These are phyloP conservation scores for Zelleria hepariella DNA, from an alignment of 2,888 invertebrate genomes.

Conservation along the genomic window DNA sequence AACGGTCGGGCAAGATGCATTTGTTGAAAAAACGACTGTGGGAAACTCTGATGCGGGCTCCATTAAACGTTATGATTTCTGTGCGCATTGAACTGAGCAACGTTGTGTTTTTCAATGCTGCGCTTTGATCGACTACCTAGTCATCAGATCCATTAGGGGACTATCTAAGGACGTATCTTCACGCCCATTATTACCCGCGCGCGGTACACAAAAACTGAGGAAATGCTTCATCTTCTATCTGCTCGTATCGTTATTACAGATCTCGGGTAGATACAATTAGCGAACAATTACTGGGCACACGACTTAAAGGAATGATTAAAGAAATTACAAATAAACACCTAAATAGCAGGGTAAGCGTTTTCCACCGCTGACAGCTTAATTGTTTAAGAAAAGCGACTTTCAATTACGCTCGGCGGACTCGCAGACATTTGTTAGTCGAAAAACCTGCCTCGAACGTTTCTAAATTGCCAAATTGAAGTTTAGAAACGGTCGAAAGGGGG, in stretches of 20 bases:
- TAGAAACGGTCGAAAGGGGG: constrained; percentile 24
- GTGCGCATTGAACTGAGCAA: constrained; percentile 8
- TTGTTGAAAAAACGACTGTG: constrained; percentile 41
- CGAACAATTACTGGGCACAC: not conserved
- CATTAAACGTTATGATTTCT: constrained; percentile 7
- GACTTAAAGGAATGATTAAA: constrained; percentile 16
- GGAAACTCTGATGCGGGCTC: constrained; percentile 26
- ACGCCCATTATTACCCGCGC: not conserved
- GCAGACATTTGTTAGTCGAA: constrained; percentile 9
- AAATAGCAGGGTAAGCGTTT: constrained; percentile 29
- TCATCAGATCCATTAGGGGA: not conserved
- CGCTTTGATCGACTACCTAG: not conserved
- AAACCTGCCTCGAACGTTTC: constrained; percentile 4
- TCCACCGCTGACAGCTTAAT: constrained; percentile 38
- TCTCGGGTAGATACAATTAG: not conserved
- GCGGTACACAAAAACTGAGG: not conserved
- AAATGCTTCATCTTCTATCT: not conserved
- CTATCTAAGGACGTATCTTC: not conserved
- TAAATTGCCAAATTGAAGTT: constrained; percentile 17
- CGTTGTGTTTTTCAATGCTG: constrained; percentile 9
- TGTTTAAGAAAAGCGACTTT: constrained; percentile 42
- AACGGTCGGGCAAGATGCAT: not conserved
- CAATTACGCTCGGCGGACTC: constrained; percentile 32
- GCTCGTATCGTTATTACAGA: not conserved
- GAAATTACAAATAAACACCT: constrained; percentile 48